phyloP scores from a whole-genome alignment of 2,113 vertebrate genomes.

The Urocitellus parryii region DNA sequence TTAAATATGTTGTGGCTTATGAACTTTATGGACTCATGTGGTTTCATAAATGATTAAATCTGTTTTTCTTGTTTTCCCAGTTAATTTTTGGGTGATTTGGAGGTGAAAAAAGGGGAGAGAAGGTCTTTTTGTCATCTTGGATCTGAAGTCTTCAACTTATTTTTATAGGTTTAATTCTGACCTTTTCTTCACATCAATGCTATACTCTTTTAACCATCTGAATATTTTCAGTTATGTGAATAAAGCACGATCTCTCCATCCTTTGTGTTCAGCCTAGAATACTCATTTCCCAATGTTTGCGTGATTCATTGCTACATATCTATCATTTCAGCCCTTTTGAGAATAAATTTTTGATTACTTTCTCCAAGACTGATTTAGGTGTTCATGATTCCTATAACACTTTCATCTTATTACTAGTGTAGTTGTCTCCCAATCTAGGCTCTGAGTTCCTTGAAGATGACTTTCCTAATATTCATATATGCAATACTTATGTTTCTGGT shows the following conservation, averaged over 20 bases:
- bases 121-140: neutral
- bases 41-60: neutral
- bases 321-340: neutral
- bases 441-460: constrained; percentile 46
- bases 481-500: constrained; percentile 46
- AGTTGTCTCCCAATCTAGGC: neutral
- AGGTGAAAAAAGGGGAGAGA: constrained; percentile 3
- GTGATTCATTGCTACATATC: neutral
- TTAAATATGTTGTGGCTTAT: neutral
- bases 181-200: constrained; percentile 11
- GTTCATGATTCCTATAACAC: neutral
- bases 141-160: constrained; percentile 12
- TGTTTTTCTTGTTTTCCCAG: neutral
- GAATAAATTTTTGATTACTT: constrained; percentile 47
- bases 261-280: constrained; percentile 32
- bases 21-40: neutral
- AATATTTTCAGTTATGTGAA: constrained; percentile 15
- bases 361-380: neutral
- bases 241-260: constrained; percentile 5
- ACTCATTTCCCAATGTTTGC: constrained; percentile 2
- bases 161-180: constrained; percentile 18
- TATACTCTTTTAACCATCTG: neutral
- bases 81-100: constrained; percentile 7
- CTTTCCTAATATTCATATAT: neutral
- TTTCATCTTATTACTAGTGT: constrained; percentile 24